A percentile compares a stretch with the other conserved stretches of the same genome.
These are phyloP conservation scores for Dolichotis patagonum DNA, from an alignment of 2,113 vertebrate species.

Conservation along the genomic window DNA sequence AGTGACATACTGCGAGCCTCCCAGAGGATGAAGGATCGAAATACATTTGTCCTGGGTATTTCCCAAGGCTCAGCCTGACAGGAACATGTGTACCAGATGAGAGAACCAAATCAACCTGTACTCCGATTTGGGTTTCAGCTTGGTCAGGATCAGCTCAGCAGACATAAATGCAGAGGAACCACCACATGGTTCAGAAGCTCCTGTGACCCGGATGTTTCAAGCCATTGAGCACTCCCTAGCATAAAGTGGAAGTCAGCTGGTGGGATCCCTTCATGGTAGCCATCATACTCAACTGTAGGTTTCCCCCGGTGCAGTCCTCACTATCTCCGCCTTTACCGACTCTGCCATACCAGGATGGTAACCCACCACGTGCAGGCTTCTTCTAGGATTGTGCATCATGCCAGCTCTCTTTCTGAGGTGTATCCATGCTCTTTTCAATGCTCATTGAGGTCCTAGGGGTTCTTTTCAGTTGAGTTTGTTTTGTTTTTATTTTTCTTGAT, in stretches of 20 bases:
- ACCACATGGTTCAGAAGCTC: not conserved
- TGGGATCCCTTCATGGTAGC: not conserved
- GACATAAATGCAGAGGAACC: not conserved
- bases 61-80: not conserved
- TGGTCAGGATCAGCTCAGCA: conserved; percentile 21
- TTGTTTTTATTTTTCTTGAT: not conserved
- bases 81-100: not conserved
- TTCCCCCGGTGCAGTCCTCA: not conserved
- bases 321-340: not conserved
- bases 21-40: not conserved
- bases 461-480: not conserved
- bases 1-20: not conserved
- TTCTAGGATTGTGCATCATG: not conserved
- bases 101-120: not conserved
- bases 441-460: not conserved
- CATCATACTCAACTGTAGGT: not conserved
- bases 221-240: not conserved
- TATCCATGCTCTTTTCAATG: not conserved
- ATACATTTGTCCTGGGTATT: not conserved
- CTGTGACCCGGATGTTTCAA: not conserved
- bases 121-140: not conserved
- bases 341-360: not conserved
- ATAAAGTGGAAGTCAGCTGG: not conserved
- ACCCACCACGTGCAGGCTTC: not conserved
- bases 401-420: not conserved